phyloP scores from a whole-genome alignment of 2,797 vertebrate species.

The Epinephelus malabaricus region DNA sequence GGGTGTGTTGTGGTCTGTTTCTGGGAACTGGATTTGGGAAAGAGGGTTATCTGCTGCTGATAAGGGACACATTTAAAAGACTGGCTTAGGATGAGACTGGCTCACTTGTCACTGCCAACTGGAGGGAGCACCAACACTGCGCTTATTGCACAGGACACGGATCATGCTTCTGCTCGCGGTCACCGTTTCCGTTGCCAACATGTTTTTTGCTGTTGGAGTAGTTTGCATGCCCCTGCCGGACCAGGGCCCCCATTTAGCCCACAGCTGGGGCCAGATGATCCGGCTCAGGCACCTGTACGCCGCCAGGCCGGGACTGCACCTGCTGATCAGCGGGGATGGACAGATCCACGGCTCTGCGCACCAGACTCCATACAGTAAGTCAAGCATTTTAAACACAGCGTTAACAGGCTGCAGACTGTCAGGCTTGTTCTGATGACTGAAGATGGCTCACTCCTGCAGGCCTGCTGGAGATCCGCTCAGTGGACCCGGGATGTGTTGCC shows the following conservation, averaged over 20 bases:
- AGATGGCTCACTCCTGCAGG: conserved; percentile 77
- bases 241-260: conserved; percentile 87
- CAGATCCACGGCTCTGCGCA: conserved; percentile 86
- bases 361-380: conserved; percentile 92
- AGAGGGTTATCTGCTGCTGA: conserved; percentile 88
- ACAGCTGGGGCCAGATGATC: conserved; percentile 91
- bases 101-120: conserved; percentile 62
- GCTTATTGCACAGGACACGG: not conserved
- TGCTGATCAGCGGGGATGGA: conserved; percentile 90
- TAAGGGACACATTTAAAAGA: conserved; percentile 89
- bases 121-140: conserved; percentile 24
- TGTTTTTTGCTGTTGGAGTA: conserved; percentile 70
- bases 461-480: conserved; percentile 92
- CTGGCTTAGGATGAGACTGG: conserved; percentile 59
- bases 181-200: conserved; percentile 65
- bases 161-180: conserved; percentile 63
- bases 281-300: conserved; percentile 92
- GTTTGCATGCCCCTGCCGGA: conserved; percentile 83
- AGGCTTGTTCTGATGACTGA: not conserved
- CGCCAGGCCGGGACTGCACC: conserved; percentile 88
- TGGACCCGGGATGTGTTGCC: conserved; percentile 90
- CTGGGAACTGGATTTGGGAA: conserved; percentile 82
- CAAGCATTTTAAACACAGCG: not conserved
- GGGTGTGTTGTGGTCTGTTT: conserved; percentile 84
- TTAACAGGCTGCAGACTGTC: not conserved